phyloP scores from a whole-genome alignment of 2,113 vertebrate genomes.

The Catharus minimus region DNA sequence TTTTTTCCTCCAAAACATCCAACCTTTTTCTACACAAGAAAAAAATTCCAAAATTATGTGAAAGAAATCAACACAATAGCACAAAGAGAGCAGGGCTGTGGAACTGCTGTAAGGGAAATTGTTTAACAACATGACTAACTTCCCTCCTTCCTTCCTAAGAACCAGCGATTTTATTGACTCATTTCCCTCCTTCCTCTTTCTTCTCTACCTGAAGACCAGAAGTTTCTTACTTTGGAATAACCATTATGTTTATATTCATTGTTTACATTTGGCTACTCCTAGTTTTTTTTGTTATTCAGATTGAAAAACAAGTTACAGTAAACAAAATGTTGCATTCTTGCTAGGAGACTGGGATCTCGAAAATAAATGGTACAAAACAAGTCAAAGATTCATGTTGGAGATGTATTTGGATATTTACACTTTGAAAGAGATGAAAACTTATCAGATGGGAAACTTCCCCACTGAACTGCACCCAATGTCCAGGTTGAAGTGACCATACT shows the following conservation, averaged over 20 bases:
- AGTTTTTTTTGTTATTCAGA: neutral
- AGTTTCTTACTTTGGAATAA: slow-evolving; percentile 27
- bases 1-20: neutral
- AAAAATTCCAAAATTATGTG: neutral
- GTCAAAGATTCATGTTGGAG: neutral
- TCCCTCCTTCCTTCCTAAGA: slow-evolving; percentile 58
- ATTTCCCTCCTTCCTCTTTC: slow-evolving; percentile 65
- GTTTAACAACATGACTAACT: slow-evolving; percentile 60
- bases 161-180: slow-evolving; percentile 50
- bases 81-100: neutral
- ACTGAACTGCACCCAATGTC: neutral
- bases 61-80: slow-evolving; percentile 18
- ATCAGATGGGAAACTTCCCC: neutral
- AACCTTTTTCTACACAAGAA: neutral
- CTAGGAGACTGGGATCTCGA: neutral
- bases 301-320: slow-evolving; percentile 6
- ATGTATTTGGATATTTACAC: neutral
- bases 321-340: slow-evolving; percentile 8
- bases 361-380: neutral
- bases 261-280: slow-evolving; percentile 26
- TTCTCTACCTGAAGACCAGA: slow-evolving; percentile 39
- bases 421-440: neutral
- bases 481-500: neutral
- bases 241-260: slow-evolving; percentile 17
- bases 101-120: slow-evolving; percentile 37